These are phyloP conservation scores for Maniola hyperantus DNA, from an alignment of 2,888 invertebrate species.

Conservation along the genomic window DNA sequence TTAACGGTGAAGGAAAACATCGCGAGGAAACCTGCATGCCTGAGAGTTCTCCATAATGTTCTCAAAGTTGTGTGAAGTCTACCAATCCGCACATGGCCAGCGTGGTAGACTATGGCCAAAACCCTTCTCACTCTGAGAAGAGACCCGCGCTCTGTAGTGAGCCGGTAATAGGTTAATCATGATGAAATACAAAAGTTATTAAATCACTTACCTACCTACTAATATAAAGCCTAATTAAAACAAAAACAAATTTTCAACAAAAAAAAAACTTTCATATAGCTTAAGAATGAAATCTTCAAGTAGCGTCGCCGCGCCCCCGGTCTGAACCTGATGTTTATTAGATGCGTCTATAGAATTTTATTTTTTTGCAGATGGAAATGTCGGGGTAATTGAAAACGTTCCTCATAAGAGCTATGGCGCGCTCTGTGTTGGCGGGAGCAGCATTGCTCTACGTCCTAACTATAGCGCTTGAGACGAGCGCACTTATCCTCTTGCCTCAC, in stretches of 20 bases:
- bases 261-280: background rate
- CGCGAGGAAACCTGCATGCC: too few species aligned
- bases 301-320: too few species aligned
- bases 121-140: too few species aligned
- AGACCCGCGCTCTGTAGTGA: too few species aligned
- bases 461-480: constrained; percentile 59
- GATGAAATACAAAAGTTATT: background rate
- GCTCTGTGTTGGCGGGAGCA: constrained; percentile 66
- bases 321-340: too few species aligned
- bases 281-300: background rate
- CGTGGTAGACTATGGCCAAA: too few species aligned
- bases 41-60: too few species aligned
- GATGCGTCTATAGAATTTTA: background rate
- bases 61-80: too few species aligned
- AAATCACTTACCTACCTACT: background rate
- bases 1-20: too few species aligned
- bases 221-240: background rate
- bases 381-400: constrained; percentile 59
- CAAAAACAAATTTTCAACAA: background rate
- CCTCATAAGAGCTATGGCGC: constrained; percentile 62
- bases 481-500: constrained; percentile 89
- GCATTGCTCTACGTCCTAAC: constrained; percentile 68
- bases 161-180: too few species aligned
- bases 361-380: constrained; percentile 70
- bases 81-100: too few species aligned